Conservation (phyloP, 23 tunicate genomes). For the Phallusia fumigata region DNA sequence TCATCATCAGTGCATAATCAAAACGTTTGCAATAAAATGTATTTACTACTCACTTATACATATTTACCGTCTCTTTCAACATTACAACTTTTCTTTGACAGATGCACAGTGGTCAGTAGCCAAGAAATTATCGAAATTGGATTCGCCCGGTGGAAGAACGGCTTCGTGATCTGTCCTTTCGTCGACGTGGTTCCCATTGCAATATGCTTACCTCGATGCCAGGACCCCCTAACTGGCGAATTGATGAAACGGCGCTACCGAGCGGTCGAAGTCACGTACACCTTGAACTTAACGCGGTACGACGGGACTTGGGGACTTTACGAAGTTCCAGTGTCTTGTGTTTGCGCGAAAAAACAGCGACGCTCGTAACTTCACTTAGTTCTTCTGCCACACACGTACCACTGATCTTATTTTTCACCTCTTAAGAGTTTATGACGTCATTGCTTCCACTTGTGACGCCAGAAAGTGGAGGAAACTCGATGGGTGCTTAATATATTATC, state of each 20-base stretch:
- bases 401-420: too few species aligned
- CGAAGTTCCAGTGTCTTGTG: not conserved
- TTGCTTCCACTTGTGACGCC: too few species aligned
- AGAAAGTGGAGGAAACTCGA: too few species aligned
- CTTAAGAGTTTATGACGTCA: too few species aligned
- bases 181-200: not conserved
- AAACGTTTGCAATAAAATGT: too few species aligned
- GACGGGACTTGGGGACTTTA: not conserved
- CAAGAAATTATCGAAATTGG: not conserved
- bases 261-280: not conserved
- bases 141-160: not conserved
- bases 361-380: not conserved
- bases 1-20: too few species aligned
- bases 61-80: too few species aligned
- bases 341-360: not conserved
- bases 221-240: not conserved
- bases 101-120: not conserved
- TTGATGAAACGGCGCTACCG: not conserved
- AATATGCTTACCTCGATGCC: not conserved
- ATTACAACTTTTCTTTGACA: not conserved
- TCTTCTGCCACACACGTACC: too few species aligned
- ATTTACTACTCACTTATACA: too few species aligned
- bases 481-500: too few species aligned
- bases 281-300: not conserved
- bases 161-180: not conserved